phyloP scores from a whole-genome alignment of 2,888 invertebrate genomes.

The Tinea pellionella region DNA sequence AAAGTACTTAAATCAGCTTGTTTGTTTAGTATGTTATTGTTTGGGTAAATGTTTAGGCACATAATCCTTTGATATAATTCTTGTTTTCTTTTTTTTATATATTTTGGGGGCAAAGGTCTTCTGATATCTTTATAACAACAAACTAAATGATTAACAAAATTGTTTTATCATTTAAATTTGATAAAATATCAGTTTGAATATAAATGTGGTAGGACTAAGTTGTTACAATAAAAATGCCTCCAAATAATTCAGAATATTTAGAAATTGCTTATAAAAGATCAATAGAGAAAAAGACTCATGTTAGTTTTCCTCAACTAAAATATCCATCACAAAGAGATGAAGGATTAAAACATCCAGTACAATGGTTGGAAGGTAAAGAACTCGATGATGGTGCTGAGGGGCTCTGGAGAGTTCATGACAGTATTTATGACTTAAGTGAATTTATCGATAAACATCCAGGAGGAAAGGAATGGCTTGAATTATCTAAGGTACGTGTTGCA shows the following conservation, averaged over 20 bases:
- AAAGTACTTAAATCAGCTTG: too few relatives aligned
- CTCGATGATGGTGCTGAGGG: slow-evolving; percentile 79
- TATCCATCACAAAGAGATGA: slow-evolving; percentile 59
- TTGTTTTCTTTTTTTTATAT: too few relatives aligned
- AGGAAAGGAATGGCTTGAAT: slow-evolving; percentile 78
- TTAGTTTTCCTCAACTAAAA: slow-evolving; percentile 58
- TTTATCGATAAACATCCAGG: slow-evolving; percentile 89
- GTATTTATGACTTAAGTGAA: slow-evolving; percentile 84
- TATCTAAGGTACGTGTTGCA: slow-evolving; percentile 74
- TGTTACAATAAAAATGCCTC: slow-evolving; percentile 24
- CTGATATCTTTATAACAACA: not conserved
- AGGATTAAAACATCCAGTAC: slow-evolving; percentile 34
- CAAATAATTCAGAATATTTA: slow-evolving; percentile 25
- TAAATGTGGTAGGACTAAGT: not conserved
- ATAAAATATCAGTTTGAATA: not conserved
- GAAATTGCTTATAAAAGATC: slow-evolving; percentile 32
- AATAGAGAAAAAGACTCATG: slow-evolving; percentile 38
- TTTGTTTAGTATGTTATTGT: not conserved
- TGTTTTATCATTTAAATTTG: not conserved
- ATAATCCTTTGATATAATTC: not conserved
- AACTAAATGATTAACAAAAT: not conserved
- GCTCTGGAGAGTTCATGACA: slow-evolving; percentile 80
- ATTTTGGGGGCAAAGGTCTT: not conserved
- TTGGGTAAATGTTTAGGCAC: too few relatives aligned
- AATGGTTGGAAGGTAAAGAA: slow-evolving; percentile 75